Evolutionary conservation across 2,113 vertebrate genomes (phyloP).

Genomic region (Chloebia gouldiae): DNA sequence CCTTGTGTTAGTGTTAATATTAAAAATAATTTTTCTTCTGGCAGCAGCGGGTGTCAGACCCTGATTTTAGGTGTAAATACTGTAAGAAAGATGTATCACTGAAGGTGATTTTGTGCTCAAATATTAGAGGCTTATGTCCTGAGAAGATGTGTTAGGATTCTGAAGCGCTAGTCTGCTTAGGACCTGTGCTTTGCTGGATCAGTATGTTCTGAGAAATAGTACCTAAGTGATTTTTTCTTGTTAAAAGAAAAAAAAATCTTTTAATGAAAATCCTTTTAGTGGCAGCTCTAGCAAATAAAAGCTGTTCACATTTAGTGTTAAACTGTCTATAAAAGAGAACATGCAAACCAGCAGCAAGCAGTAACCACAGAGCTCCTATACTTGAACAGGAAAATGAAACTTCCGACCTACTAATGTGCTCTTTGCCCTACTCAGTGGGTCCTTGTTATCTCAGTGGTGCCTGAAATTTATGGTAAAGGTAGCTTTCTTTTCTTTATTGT

Average conservation of each 20-base stretch:
- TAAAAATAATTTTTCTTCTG: not conserved
- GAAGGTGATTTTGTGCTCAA: not conserved
- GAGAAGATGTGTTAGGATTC: not conserved
- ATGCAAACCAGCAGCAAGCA: not conserved
- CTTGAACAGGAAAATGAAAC: not conserved
- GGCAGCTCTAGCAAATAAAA: not conserved
- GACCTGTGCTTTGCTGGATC: not conserved
- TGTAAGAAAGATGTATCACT: not conserved
- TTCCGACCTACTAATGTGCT: not conserved
- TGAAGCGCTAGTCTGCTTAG: not conserved
- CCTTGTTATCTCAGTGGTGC: conserved; percentile 7
- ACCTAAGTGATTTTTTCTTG: not conserved
- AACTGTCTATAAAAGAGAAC: not conserved
- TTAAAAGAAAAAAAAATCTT: not conserved
- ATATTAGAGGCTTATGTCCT: not conserved
- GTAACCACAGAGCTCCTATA: not conserved
- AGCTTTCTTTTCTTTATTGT: not conserved
- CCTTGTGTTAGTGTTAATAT: not conserved
- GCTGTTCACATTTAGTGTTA: not conserved
- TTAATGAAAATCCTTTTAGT: not conserved
- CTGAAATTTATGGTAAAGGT: not conserved
- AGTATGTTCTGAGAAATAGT: not conserved
- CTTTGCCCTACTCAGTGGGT: not conserved
- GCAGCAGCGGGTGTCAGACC: not conserved
- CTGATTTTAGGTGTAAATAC: not conserved